phyloP scores from a whole-genome alignment of 2,888 invertebrate genomes.

The Hirtodrosophila confusa region DNA sequence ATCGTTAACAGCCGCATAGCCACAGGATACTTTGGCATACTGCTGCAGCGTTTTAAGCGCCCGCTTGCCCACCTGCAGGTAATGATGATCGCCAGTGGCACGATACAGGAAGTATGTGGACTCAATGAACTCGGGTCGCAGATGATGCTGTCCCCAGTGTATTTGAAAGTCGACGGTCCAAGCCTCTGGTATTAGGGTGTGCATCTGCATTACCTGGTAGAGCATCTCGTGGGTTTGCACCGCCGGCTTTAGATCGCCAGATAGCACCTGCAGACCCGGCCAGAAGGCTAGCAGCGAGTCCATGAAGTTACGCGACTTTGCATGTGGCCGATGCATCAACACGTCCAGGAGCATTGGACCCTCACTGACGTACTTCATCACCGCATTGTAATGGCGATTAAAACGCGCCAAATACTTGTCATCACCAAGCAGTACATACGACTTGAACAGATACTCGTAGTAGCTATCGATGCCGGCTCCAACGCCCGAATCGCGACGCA shows the following conservation, averaged over 20 bases:
- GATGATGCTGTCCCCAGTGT: slow-evolving; percentile 98
- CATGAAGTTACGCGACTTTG: slow-evolving; percentile 98
- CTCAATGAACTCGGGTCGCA: slow-evolving; percentile 98
- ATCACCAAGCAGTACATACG: slow-evolving; percentile 97
- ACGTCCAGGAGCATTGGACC: slow-evolving; percentile 98
- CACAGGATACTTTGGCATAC: slow-evolving; percentile 96
- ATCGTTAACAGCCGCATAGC: slow-evolving; percentile 98
- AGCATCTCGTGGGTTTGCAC: slow-evolving; percentile 99
- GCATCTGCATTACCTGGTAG: slow-evolving; percentile 98
- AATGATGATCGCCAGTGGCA: slow-evolving; percentile 98
- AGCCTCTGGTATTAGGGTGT: slow-evolving; percentile 99
- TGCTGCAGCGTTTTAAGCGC: slow-evolving; percentile 95
- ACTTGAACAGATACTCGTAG: slow-evolving; percentile 99
- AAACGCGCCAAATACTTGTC: slow-evolving; percentile 97
- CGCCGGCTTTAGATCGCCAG: slow-evolving; percentile 97
- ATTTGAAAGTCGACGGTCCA: slow-evolving; percentile 99
- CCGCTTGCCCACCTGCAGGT: slow-evolving; percentile 94
- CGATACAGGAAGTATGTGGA: slow-evolving; percentile 98
- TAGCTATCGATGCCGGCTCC: slow-evolving; percentile 99
- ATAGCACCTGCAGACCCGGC: slow-evolving; percentile 96
- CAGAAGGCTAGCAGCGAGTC: slow-evolving; percentile 98
- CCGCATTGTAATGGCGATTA: slow-evolving; percentile 96
- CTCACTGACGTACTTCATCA: slow-evolving; percentile 97
- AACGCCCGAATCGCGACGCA: slow-evolving; percentile 97
- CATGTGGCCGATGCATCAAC: slow-evolving; percentile 97